These are phyloP conservation scores for Fulmarus glacialis DNA, from an alignment of 2,113 vertebrate genomes.

Conservation along the genomic window DNA sequence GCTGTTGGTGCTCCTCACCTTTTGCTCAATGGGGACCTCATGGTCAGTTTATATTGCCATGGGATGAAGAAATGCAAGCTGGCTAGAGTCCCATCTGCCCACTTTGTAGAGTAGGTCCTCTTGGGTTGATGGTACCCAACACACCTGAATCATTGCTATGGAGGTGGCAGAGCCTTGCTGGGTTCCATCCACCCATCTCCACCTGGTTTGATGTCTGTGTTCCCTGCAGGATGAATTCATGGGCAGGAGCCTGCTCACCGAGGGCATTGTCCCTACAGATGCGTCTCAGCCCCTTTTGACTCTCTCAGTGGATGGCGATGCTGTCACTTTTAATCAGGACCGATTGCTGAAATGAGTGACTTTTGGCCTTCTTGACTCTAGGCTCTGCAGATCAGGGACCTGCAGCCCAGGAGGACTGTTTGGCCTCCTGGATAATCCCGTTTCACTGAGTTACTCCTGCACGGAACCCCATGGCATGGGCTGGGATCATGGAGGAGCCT, in stretches of 20 bases:
- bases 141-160: background rate
- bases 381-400: background rate
- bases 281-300: background rate
- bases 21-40: background rate
- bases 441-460: background rate
- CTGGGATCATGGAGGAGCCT: background rate
- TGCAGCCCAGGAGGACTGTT: background rate
- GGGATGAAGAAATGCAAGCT: background rate
- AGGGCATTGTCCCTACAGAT: background rate
- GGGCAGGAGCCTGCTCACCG: background rate
- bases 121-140: background rate
- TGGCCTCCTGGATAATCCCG: background rate
- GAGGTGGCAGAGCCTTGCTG: background rate
- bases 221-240: background rate
- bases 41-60: background rate
- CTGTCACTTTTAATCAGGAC: background rate
- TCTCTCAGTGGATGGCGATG: background rate
- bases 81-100: background rate
- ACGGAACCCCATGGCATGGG: background rate
- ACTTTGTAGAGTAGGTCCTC: background rate
- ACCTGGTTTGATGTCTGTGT: background rate
- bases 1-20: background rate
- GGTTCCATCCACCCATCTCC: background rate
- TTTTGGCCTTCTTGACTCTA: background rate
- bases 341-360: background rate